These are phyloP conservation scores for Anastrepha obliqua DNA, from an alignment of 1,140 invertebrate species.

Conservation along the genomic window DNA sequence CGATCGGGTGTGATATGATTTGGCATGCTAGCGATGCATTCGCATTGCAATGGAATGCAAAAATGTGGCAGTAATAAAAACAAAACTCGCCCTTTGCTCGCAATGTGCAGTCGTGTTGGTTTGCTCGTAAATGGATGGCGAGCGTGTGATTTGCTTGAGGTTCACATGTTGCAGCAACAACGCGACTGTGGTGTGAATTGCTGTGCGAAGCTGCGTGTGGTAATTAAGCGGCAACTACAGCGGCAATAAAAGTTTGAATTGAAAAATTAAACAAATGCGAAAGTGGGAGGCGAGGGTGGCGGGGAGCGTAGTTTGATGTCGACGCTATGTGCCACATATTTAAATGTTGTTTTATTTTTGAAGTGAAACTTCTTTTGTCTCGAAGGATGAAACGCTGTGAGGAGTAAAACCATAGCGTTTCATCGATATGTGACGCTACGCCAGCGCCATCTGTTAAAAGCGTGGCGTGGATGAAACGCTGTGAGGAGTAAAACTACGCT, in stretches of 20 bases:
- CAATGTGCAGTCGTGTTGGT: conserved; percentile 3
- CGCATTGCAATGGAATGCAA: conserved; percentile 25
- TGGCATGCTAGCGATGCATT: background rate
- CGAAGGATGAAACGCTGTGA: too few relatives aligned
- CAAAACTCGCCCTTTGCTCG: background rate
- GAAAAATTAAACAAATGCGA: conserved; percentile 44
- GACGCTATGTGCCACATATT: too few relatives aligned
- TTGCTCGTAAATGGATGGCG: background rate
- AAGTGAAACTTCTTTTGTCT: too few relatives aligned
- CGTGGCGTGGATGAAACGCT: too few relatives aligned
- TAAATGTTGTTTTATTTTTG: too few relatives aligned
- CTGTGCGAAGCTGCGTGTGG: conserved; percentile 44
- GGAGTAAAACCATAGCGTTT: too few relatives aligned
- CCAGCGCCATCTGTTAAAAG: too few relatives aligned
- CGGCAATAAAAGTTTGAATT: conserved; percentile 44
- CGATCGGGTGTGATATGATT: conserved; percentile 7
- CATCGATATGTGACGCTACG: too few relatives aligned
- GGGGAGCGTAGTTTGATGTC: background rate
- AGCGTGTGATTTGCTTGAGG: conserved; percentile 38
- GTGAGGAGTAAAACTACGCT: too few relatives aligned
- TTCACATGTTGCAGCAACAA: conserved; percentile 28
- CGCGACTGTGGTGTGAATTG: background rate
- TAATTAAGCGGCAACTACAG: conserved; percentile 18
- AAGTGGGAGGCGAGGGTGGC: background rate
- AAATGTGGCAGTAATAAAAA: background rate